Base-by-base conservation (phyloP, 1,140 invertebrate genomes). In the Sitodiplosis mosellana region DNA sequence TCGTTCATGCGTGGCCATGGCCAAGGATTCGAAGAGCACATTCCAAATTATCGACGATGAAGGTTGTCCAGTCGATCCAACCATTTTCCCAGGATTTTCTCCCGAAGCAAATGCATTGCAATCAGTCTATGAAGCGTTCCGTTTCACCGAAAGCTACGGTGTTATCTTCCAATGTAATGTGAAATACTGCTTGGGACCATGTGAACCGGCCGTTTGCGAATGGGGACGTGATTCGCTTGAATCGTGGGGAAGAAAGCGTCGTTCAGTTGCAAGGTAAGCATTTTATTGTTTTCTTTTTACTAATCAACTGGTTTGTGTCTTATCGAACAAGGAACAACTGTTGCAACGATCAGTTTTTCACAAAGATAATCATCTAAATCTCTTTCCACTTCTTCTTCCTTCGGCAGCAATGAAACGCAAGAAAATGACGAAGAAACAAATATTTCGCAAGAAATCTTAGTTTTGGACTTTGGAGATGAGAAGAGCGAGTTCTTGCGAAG, bases 131-230 rank as follows among this genome's bases (percentile, higher is more conserved):
- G 90, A 94, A 68, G 90, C 90, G 1, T 94, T 94, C 71, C 75
- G 90, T 55, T 93, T 94, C 60, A 94, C 90, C 0, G 90, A 94
- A 61, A 93, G 88, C 18, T 94, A 93, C 53, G 90, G 90, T 15
- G 89, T 94, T 40, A 94, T 94, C 60, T 94, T 94, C 78, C 90
- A 94, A 61, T 94, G 90, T 65, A 94, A 94, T 61, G 90, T 94
- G 50, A 93, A 93, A 62, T 94, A 94, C 65, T 94, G 90, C 66
- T 72, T 94, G 43, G 90, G 90, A 63, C 87, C 86, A 48, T 94
- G 90, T 59, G 87, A 93, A 66, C 85, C 89, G 56, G 84, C 85
- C 53, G 78, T 87, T 33, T 90, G 86, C 63, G 83, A 87, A 67
- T 87, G 81, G 76, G 87, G 84, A 48, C 74, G 83, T 55, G 86